Base-by-base conservation (phyloP, 2,797 vertebrate genomes). In the Acanthis flammea region DNA sequence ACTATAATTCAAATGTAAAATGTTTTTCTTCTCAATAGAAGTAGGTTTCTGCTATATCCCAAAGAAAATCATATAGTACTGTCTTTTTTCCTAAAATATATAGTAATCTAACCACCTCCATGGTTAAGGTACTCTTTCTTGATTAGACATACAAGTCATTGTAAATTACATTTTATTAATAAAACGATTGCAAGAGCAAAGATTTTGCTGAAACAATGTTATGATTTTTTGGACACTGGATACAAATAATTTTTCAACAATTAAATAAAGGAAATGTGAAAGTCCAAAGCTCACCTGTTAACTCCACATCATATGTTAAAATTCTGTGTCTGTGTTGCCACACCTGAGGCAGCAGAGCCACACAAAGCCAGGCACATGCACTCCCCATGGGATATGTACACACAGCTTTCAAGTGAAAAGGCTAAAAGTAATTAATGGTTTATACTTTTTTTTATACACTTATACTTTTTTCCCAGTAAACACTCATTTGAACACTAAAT, bases 241-340 rank as follows among this genome's bases (percentile, higher is more conserved):
- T 19, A n/a, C 23, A 75, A 78, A 67, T 67, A 61, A 4, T 24
- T 65, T 62, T 83, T 88, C 41, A 71, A 11, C 12, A 16, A 55
- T 19, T 33, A 88, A 53, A 70, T 45, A 31, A 79, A 79, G n/a
- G 31, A 54, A 73, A 68, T 18, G 6, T 11, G 2, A 41, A 82
- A 76, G 7, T 27, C 47, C 45, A 60, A 41, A 48, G 48, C 70
- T 75, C 6, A 28, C 22, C 27, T 48, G 9, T 48, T 80, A 37
- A 14, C 21, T 87, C 31, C 22, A 55, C 4, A 62, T 47, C 35
- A 6, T 5, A 12, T 10, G 12, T 12, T 70, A 57, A 62, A 91
- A 85, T 37, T 35, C 31, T 66, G 0, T 4, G 5, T 54, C 28
- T 0, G 0, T 7, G 10, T 17, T 72, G 62, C n/a, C 22, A 75